A percentile compares a stretch with the other conserved stretches of the same genome.
These are phyloP conservation scores for zebrafish (Danio rerio) DNA, from an alignment of 2,113 vertebrate species.

Conservation along the genomic window DNA sequence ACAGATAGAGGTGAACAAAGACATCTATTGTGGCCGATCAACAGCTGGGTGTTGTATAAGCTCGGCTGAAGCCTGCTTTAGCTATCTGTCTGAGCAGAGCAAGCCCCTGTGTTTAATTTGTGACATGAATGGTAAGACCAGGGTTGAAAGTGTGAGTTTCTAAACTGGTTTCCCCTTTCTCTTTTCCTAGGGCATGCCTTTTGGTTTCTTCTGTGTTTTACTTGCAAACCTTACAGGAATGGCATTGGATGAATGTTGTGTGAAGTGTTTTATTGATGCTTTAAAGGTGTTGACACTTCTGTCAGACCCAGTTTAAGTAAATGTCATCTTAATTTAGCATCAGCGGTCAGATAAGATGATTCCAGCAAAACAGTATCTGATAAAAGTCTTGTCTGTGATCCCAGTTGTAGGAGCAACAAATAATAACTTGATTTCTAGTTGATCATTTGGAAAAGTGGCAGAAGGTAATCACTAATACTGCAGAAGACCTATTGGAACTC, in stretches of 20 bases:
- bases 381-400: no score
- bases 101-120: neutral
- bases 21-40: slow-evolving; percentile 34
- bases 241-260: neutral
- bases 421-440: no score
- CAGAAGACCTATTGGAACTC: no score
- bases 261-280: no score
- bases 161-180: neutral
- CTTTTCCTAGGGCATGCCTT: neutral
- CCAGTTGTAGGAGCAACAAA: no score
- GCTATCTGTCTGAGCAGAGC: slow-evolving; percentile 7
- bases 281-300: no score
- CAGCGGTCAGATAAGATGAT: no score
- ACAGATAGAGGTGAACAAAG: slow-evolving; percentile 42
- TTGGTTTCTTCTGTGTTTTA: neutral
- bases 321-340: no score
- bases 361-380: no score
- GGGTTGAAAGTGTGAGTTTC: slow-evolving; percentile 17
- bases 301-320: no score
- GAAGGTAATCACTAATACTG: no score
- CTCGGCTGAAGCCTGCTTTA: slow-evolving; percentile 8
- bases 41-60: slow-evolving; percentile 35
- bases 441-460: no score
- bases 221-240: neutral
- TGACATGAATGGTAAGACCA: slow-evolving; percentile 4